Conservation (phyloP, 2,797 vertebrate genomes). For the Pantherophis alleghaniensis region DNA sequence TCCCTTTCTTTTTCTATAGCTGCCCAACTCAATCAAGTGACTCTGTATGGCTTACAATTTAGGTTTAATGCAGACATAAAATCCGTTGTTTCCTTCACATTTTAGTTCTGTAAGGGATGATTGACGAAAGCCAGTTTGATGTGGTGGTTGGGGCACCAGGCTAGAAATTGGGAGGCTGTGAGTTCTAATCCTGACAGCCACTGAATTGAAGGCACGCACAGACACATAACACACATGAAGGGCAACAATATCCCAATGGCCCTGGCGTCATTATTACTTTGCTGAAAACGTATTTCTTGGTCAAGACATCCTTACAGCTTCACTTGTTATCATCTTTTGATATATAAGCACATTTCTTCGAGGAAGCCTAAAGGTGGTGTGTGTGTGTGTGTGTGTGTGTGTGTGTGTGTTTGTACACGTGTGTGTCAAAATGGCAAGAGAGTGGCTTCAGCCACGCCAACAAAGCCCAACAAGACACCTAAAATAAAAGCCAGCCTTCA, state of each 20-base stretch:
- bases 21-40: background rate
- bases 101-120: background rate
- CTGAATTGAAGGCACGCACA: background rate
- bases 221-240: background rate
- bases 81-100: background rate
- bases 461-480: background rate
- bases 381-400: background rate
- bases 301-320: background rate
- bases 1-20: background rate
- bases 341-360: background rate
- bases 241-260: background rate
- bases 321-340: background rate
- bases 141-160: background rate
- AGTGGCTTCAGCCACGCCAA: background rate
- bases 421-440: background rate
- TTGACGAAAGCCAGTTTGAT: background rate
- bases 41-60: background rate
- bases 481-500: background rate
- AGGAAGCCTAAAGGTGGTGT: background rate
- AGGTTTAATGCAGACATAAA: background rate
- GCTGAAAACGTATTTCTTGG: background rate
- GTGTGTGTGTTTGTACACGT: background rate
- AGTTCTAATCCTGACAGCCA: background rate
- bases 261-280: background rate
- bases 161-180: background rate